Conservation (phyloP, 2,888 invertebrate genomes). For the Cyclophora albipunctata region DNA sequence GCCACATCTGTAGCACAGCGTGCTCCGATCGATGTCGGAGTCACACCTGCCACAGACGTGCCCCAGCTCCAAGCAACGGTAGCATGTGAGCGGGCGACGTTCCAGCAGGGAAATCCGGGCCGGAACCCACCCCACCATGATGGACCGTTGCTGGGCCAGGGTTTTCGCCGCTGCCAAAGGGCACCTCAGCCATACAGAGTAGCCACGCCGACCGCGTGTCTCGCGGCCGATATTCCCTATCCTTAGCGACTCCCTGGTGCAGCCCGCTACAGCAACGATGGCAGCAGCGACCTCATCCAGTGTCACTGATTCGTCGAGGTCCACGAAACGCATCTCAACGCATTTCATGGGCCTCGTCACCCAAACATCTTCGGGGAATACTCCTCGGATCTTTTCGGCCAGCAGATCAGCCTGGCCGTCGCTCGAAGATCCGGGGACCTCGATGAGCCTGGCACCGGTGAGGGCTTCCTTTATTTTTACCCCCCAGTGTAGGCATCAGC, state of each 20-base stretch:
- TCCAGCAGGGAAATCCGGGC: conserved; percentile 1
- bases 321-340: neutral
- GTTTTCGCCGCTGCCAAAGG: neutral
- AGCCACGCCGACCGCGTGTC: too few species aligned
- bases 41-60: conserved; percentile 11
- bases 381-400: neutral
- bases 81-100: neutral
- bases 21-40: conserved; percentile 1
- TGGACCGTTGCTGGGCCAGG: neutral
- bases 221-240: neutral
- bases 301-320: neutral
- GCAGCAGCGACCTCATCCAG: neutral
- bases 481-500: neutral
- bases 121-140: neutral
- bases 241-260: neutral
- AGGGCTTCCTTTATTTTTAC: neutral
- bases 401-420: neutral
- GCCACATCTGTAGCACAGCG: conserved; percentile 11
- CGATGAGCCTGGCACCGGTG: neutral
- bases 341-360: neutral
- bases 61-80: conserved; percentile 7
- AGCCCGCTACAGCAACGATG: neutral
- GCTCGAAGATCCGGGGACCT: neutral
- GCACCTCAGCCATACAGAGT: neutral
- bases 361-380: neutral